Evolutionary conservation across 2,888 invertebrate species (phyloP), one percentile per base, ranked within the genome.

Genomic region (Acanthoscelides obtectus): DNA sequence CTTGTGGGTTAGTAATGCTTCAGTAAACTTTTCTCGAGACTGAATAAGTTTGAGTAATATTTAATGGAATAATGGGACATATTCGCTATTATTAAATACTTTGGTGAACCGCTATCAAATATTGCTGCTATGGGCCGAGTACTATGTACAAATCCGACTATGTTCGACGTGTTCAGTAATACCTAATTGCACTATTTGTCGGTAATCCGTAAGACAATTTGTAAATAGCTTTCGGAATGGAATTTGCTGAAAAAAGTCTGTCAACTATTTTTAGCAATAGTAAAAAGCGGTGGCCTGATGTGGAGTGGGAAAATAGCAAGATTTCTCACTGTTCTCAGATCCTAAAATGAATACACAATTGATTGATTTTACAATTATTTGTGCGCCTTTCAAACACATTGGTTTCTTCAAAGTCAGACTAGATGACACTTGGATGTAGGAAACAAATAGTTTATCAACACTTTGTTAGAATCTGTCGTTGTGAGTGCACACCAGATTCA

Each of bases 1-100:
- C 17, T 45, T 12, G 17, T 22, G 5, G 66, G 2, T 64, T 73
- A 72, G 75, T 77, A 76, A 78, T 75, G 79, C 78, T 78, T 78
- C 78, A 76, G 69, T 77, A 75, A 72, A 69, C 78, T 74, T 70
- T 72, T 66, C 66, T 66, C 66, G 22, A 70, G 68, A 64, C 70
- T 70, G 66, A 70, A 70, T 65, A 70, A 66, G 69, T 70, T 72
- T 72, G 64, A 73, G 73, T 74, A 75, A 73, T 69, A 71, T 69
- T 73, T 71, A 72, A 71, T 73, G 70, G 72, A 74, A 74, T 74
- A 72, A 72, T 75, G 68, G 73, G 69, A 69, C 70, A 71, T 72
- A 72, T 17, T 72, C 67, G 25, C 64, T 73, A 70, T 72, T 72
- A 76, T 75, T 75, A 74, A 74, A 74, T 72, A 74, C 64, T 67